A percentile compares a stretch with the other conserved stretches of the same genome.
These are phyloP conservation scores for Reinhardtius hippoglossoides DNA, from an alignment of 2,113 vertebrate genomes.

Conservation along the genomic window DNA sequence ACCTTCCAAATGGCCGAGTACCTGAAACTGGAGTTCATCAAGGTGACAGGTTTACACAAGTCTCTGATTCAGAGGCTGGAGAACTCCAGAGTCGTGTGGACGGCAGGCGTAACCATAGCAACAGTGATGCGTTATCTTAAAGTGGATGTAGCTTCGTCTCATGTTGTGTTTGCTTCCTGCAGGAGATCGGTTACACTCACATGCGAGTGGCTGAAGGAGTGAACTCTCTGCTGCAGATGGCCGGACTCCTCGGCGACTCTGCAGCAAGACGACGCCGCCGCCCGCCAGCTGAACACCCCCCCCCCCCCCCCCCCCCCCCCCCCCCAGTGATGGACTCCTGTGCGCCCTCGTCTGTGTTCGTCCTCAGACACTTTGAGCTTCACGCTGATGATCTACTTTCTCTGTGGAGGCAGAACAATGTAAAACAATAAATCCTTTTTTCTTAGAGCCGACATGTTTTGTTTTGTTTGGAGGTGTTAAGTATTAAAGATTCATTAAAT, in stretches of 20 bases:
- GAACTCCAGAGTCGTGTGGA: too few species aligned
- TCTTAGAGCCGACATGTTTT: background rate
- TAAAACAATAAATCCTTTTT: background rate
- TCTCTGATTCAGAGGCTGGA: too few species aligned
- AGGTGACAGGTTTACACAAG: slow-evolving; percentile 82
- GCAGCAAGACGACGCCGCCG: slow-evolving; percentile 88
- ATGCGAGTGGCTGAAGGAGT: slow-evolving; percentile 95
- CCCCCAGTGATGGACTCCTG: too few species aligned
- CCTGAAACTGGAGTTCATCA: slow-evolving; percentile 97
- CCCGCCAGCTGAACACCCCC: slow-evolving; percentile 80
- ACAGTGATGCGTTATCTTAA: too few species aligned
- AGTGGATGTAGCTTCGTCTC: background rate
- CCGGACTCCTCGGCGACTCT: slow-evolving; percentile 93
- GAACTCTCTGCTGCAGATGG: slow-evolving; percentile 95
- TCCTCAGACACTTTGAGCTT: background rate
- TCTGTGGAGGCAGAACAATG: slow-evolving; percentile 36
- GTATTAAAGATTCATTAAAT: too few species aligned
- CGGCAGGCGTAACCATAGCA: too few species aligned
- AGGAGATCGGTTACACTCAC: slow-evolving; percentile 98
- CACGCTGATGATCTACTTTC: slow-evolving; percentile 27
- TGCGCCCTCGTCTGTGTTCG: background rate
- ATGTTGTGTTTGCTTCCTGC: slow-evolving; percentile 21
- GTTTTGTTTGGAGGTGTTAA: background rate
- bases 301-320: background rate
- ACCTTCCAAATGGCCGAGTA: slow-evolving; percentile 96